Conservation (phyloP, 2,888 invertebrate species). For the Steinernema scapterisci region DNA sequence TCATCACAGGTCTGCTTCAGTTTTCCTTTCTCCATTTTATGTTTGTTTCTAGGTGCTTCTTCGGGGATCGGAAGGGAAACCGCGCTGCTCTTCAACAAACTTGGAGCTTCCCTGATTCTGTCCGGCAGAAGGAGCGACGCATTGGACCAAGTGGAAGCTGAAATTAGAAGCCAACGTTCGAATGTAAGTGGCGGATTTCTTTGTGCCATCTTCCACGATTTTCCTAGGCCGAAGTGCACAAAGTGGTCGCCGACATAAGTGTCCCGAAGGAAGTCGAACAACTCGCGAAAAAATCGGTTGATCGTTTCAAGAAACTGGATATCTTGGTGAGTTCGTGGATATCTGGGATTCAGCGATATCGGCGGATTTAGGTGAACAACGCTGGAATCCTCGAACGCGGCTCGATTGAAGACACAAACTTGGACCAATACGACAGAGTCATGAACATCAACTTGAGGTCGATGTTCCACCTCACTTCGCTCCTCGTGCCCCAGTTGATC, state of each 20-base stretch:
- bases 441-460: slow-evolving; percentile 83
- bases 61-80: slow-evolving; percentile 82
- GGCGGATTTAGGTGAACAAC: slow-evolving; percentile 77
- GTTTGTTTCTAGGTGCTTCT: slow-evolving; percentile 39
- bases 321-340: slow-evolving; percentile 69
- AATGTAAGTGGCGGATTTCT: not conserved
- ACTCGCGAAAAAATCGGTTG: slow-evolving; percentile 68
- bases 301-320: slow-evolving; percentile 75
- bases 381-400: slow-evolving; percentile 85
- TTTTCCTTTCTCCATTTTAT: not conserved
- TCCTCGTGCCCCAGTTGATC: slow-evolving; percentile 84
- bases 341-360: not conserved
- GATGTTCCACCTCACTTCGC: slow-evolving; percentile 74
- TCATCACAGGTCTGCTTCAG: slow-evolving; percentile 38
- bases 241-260: not conserved
- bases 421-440: slow-evolving; percentile 85
- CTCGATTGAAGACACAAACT: slow-evolving; percentile 81
- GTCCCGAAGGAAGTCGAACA: slow-evolving; percentile 36
- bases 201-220: not conserved
- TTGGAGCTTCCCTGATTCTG: slow-evolving; percentile 79
- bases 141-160: too few species aligned
- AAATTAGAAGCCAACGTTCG: too few species aligned
- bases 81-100: slow-evolving; percentile 78
- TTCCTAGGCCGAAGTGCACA: not conserved
- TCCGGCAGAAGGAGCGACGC: slow-evolving; percentile 75